A percentile compares a stretch with the other conserved stretches of the same genome.
These are phyloP conservation scores for Syndactyla subalaris DNA, from an alignment of 2,797 vertebrate species.

Conservation along the genomic window DNA sequence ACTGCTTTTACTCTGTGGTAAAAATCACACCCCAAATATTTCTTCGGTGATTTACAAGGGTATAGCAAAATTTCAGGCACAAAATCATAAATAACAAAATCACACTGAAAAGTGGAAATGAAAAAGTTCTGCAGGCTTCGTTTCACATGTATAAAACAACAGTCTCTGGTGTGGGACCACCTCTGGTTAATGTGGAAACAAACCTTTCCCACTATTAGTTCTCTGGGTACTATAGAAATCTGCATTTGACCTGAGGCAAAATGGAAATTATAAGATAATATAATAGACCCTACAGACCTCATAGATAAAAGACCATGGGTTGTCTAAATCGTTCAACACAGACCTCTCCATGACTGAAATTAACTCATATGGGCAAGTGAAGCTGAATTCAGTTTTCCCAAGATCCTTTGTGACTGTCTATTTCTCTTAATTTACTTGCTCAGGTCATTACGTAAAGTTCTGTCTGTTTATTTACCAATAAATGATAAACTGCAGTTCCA, in stretches of 20 bases:
- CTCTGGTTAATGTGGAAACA: neutral
- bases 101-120: neutral
- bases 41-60: neutral
- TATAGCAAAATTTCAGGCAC: neutral
- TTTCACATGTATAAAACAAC: neutral
- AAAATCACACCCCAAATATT: neutral
- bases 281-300: neutral
- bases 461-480: conserved; percentile 10
- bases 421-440: neutral
- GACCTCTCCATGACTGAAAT: neutral
- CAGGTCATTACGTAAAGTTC: neutral
- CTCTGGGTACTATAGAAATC: conserved; percentile 10
- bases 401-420: neutral
- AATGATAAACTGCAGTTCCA: neutral
- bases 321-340: neutral
- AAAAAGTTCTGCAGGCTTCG: neutral
- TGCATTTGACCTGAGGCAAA: conserved; percentile 21
- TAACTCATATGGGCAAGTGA: neutral
- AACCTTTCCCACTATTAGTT: neutral
- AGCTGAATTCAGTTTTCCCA: neutral
- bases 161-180: neutral
- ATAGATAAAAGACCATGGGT: neutral
- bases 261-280: conserved; percentile 42
- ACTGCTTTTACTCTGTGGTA: neutral
- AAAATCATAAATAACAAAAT: neutral